Evolutionary conservation across 2,797 vertebrate genomes (phyloP).

Genomic region (Pseudochirops cupreus): DNA sequence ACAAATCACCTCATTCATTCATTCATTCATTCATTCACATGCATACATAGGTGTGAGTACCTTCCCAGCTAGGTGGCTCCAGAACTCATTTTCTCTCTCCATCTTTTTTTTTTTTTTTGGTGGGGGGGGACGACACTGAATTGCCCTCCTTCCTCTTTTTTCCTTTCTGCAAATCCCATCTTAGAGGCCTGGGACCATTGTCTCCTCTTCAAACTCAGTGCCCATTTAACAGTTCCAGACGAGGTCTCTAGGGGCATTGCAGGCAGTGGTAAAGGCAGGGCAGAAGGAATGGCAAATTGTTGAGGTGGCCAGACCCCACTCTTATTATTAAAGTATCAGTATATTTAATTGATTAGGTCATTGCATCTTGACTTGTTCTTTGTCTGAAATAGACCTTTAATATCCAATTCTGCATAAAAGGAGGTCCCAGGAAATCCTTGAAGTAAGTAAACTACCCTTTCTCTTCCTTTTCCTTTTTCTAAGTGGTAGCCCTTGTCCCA

Average conservation of each 20-base stretch:
- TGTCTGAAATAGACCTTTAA: not conserved
- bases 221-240: not conserved
- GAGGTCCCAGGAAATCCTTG: not conserved
- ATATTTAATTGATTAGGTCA: not conserved
- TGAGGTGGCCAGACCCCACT: not conserved
- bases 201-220: not conserved
- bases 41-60: not conserved
- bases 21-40: not conserved
- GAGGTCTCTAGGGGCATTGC: not conserved
- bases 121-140: no score
- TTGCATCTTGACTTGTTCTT: not conserved
- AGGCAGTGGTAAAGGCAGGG: not conserved
- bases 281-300: not conserved
- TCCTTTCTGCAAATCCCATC: not conserved
- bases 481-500: not conserved
- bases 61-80: not conserved
- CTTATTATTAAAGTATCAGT: not conserved
- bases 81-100: not conserved
- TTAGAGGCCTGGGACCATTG: not conserved
- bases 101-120: no score
- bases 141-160: not conserved
- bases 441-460: not conserved
- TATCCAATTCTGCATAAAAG: not conserved
- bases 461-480: not conserved
- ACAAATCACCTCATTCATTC: no score